Evolutionary conservation across 2,888 invertebrate genomes (phyloP).

Genomic region (Hypena proboscidalis): DNA sequence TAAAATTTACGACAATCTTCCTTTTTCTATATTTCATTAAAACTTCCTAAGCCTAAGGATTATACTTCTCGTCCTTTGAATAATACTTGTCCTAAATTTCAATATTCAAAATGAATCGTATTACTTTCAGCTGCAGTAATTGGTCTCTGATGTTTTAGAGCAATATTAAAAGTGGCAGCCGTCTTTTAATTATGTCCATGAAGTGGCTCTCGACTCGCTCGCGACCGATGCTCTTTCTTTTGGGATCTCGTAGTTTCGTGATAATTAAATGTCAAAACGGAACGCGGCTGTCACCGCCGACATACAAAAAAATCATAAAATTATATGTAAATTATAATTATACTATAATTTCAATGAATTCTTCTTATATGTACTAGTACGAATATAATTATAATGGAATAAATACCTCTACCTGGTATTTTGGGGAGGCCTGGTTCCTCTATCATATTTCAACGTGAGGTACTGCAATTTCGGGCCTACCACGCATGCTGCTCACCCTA

Average conservation of each 20-base stretch:
- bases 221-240: constrained; percentile 12
- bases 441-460: too few relatives aligned
- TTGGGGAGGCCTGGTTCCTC: too few relatives aligned
- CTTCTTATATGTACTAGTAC: too few relatives aligned
- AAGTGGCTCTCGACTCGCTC: constrained; percentile 13
- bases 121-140: constrained; percentile 40
- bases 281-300: too few relatives aligned
- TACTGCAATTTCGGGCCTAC: too few relatives aligned
- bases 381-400: too few relatives aligned
- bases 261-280: constrained; percentile 20
- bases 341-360: too few relatives aligned
- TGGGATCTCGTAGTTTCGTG: constrained; percentile 8
- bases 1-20: constrained; percentile 54
- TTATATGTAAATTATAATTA: too few relatives aligned
- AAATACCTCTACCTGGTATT: too few relatives aligned
- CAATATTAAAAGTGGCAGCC: constrained; percentile 34
- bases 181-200: constrained; percentile 34
- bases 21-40: constrained; percentile 62
- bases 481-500: too few relatives aligned
- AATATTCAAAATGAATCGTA: constrained; percentile 43
- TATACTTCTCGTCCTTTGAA: constrained; percentile 50
- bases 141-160: constrained; percentile 35
- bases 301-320: too few relatives aligned
- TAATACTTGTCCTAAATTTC: constrained; percentile 51
- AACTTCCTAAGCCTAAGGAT: constrained; percentile 57